A percentile compares a stretch with the other conserved stretches of the same genome.
These are phyloP conservation scores for Eupleurogrammus muticus DNA, from an alignment of 2,797 vertebrate species.

Conservation along the genomic window DNA sequence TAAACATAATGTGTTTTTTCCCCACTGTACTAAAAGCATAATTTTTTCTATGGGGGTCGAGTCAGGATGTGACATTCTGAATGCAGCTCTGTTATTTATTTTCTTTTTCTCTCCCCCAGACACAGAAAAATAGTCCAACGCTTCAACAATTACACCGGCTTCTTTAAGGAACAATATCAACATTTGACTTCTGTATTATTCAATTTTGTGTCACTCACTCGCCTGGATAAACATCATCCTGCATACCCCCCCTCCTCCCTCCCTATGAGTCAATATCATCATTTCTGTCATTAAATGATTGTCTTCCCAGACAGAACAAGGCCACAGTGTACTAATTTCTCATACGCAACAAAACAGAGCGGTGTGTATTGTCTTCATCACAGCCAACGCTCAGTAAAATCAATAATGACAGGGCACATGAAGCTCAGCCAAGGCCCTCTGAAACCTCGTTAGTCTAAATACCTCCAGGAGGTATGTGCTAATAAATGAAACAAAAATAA, in stretches of 20 bases:
- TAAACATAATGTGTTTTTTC: constrained; percentile 1
- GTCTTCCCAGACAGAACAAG: constrained; percentile 50
- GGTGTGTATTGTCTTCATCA: constrained; percentile 72
- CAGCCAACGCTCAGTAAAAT: constrained; percentile 74
- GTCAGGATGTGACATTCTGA: not conserved
- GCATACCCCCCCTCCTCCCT: constrained; percentile 3
- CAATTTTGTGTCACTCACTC: constrained; percentile 26
- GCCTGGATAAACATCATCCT: constrained; percentile 27
- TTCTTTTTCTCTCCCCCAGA: not conserved
- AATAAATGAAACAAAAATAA: constrained; percentile 79
- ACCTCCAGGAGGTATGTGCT: constrained; percentile 85
- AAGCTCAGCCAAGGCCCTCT: constrained; percentile 74
- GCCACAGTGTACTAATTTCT: constrained; percentile 69
- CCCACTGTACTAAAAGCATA: not conserved
- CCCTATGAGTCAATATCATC: constrained; percentile 40
- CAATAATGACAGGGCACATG: constrained; percentile 83
- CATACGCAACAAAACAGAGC: constrained; percentile 65
- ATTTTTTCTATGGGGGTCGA: not conserved
- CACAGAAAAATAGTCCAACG: not conserved
- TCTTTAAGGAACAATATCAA: constrained; percentile 3
- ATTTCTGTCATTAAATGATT: constrained; percentile 53
- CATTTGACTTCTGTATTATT: constrained; percentile 24
- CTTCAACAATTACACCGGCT: not conserved
- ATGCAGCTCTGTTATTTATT: too few species aligned
- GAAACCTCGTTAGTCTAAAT: constrained; percentile 83